phyloP scores from a whole-genome alignment of 2,888 invertebrate genomes.

The Patella caerulea region DNA sequence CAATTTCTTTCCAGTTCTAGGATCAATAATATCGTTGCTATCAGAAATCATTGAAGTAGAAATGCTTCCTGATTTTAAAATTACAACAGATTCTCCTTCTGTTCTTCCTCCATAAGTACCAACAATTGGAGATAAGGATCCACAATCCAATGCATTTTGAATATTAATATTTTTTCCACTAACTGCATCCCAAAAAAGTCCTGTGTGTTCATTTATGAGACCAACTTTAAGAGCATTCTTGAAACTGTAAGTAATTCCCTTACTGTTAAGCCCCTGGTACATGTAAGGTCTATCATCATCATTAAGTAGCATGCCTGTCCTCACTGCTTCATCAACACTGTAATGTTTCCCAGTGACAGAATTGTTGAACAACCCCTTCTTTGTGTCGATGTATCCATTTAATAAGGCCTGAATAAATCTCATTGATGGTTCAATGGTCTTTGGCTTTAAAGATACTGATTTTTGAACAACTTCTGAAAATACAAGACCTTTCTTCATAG shows the following conservation, averaged over 20 bases:
- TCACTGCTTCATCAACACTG: slow-evolving; percentile 85
- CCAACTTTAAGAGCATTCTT: slow-evolving; percentile 84
- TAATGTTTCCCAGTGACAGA: slow-evolving; percentile 84
- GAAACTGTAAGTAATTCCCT: slow-evolving; percentile 62
- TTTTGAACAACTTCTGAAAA: slow-evolving; percentile 45
- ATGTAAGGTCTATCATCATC: slow-evolving; percentile 55
- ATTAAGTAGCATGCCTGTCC: slow-evolving; percentile 51
- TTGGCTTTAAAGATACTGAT: slow-evolving; percentile 43
- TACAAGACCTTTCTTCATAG: slow-evolving; percentile 89
- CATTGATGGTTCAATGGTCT: slow-evolving; percentile 71
- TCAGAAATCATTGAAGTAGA: slow-evolving; percentile 32
- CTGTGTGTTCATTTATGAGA: slow-evolving; percentile 84
- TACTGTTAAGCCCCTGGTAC: slow-evolving; percentile 58
- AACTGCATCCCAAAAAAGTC: slow-evolving; percentile 78
- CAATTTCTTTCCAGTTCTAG: slow-evolving; percentile 41
- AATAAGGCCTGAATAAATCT: slow-evolving; percentile 83
- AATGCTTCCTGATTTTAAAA: slow-evolving; percentile 54
- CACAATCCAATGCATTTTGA: slow-evolving; percentile 79
- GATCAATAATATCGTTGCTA: slow-evolving; percentile 36
- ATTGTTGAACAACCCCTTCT: slow-evolving; percentile 79
- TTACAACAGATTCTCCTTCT: slow-evolving; percentile 51
- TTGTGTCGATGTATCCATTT: slow-evolving; percentile 77
- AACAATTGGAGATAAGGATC: slow-evolving; percentile 70
- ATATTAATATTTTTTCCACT: slow-evolving; percentile 79
- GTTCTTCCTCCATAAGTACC: slow-evolving; percentile 36